Conservation (phyloP, 1,140 invertebrate species). For the Galendromus occidentalis region DNA sequence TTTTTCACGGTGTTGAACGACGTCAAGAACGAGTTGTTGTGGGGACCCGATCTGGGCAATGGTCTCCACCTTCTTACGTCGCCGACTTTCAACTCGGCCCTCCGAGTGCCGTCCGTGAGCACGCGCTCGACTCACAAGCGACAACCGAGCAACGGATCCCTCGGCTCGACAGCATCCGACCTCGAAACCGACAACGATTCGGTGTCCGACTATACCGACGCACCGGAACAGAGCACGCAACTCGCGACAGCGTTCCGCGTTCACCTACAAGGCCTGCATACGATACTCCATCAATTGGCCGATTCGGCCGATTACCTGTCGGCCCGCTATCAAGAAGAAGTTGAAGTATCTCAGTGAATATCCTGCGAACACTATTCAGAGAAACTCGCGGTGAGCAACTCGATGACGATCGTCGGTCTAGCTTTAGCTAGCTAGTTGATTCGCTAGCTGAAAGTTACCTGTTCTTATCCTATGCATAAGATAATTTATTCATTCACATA, state of each 20-base stretch:
- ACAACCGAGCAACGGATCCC: slow-evolving; percentile 17
- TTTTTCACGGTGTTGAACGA: slow-evolving; percentile 61
- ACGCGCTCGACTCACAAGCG: slow-evolving; percentile 17
- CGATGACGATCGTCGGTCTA: too few species aligned
- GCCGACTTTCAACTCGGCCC: too few species aligned
- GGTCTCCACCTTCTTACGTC: too few species aligned
- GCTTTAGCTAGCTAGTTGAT: too few species aligned
- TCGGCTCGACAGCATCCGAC: slow-evolving; percentile 11
- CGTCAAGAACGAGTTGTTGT: slow-evolving; percentile 58
- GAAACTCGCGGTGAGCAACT: too few species aligned
- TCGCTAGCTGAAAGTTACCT: too few species aligned
- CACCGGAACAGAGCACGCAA: slow-evolving; percentile 26
- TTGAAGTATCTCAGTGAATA: slow-evolving; percentile 28
- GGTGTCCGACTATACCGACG: slow-evolving; percentile 17
- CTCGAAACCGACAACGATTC: slow-evolving; percentile 18
- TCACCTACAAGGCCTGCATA: slow-evolving; percentile 54
- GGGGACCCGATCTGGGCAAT: slow-evolving; percentile 33
- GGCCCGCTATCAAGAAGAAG: slow-evolving; percentile 60
- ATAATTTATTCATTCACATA: too few species aligned
- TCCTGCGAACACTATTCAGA: too few species aligned
- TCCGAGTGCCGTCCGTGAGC: slow-evolving; percentile 11
- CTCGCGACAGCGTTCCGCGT: slow-evolving; percentile 42
- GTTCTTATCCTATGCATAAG: too few species aligned
- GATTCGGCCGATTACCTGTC: slow-evolving; percentile 59
- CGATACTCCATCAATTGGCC: slow-evolving; percentile 54